Conservation (phyloP, 2,797 vertebrate species). For the Thunnus albacares region DNA sequence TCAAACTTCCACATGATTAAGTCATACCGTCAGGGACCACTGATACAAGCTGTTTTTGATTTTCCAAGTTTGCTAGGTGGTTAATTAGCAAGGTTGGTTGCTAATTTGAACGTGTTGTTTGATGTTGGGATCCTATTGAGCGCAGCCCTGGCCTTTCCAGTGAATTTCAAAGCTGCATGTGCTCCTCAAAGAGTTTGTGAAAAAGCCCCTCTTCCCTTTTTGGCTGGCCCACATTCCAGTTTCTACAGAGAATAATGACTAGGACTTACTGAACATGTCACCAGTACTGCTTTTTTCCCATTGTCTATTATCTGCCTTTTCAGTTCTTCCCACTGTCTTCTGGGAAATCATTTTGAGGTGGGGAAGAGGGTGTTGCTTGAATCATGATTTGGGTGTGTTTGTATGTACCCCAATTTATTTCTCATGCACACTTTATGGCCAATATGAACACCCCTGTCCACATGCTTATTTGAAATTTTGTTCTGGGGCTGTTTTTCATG, state of each 20-base stretch:
- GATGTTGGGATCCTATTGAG: slow-evolving; percentile 69
- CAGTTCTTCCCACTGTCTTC: slow-evolving; percentile 65
- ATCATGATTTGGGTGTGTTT: slow-evolving; percentile 56
- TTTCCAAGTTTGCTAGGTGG: slow-evolving; percentile 70
- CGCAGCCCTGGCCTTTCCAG: slow-evolving; percentile 62
- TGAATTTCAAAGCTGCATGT: slow-evolving; percentile 68
- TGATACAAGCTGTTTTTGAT: slow-evolving; percentile 71
- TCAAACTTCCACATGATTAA: slow-evolving; percentile 79
- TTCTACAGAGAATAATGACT: slow-evolving; percentile 75
- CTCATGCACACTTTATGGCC: slow-evolving; percentile 14
- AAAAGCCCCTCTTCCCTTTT: slow-evolving; percentile 56
- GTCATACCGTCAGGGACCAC: slow-evolving; percentile 66
- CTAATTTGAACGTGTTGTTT: slow-evolving; percentile 80
- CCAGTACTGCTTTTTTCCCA: slow-evolving; percentile 42
- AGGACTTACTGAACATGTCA: slow-evolving; percentile 69
- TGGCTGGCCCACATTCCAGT: slow-evolving; percentile 73
- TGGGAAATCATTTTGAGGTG: slow-evolving; percentile 75
- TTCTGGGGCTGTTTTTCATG: neutral
- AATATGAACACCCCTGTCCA: slow-evolving; percentile 16
- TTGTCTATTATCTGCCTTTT: slow-evolving; percentile 69
- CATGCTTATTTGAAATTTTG: neutral
- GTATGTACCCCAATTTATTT: slow-evolving; percentile 55
- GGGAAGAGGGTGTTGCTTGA: slow-evolving; percentile 41
- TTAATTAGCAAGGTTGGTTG: slow-evolving; percentile 75
- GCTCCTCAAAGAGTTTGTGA: slow-evolving; percentile 72